phyloP scores from a whole-genome alignment of 1,140 invertebrate species.

The Daktulosphaira vitifoliae region DNA sequence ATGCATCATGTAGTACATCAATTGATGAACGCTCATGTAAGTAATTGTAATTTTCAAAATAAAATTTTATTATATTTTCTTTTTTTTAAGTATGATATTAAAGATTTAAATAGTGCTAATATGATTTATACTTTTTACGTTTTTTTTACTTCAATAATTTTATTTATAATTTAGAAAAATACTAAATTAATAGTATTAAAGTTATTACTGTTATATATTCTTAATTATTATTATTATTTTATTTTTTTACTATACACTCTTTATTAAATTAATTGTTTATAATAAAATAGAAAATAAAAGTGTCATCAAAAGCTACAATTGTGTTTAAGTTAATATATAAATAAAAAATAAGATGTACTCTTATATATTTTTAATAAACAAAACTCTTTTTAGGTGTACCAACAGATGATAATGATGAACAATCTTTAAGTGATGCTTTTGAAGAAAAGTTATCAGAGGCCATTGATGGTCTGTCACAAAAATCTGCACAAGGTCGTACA shows the following conservation, averaged over 20 bases:
- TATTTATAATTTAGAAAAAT: too few species aligned
- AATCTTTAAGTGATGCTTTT: slow-evolving; percentile 62
- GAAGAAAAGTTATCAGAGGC: slow-evolving; percentile 81
- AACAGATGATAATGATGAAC: slow-evolving; percentile 51
- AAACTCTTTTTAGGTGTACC: slow-evolving; percentile 35
- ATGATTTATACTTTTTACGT: not conserved
- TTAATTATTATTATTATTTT: too few species aligned
- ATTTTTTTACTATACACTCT: too few species aligned
- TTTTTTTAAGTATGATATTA: not conserved
- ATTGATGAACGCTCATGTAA: slow-evolving; percentile 48
- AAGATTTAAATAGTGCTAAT: not conserved
- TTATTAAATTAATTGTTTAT: too few species aligned
- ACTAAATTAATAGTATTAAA: too few species aligned
- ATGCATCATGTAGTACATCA: slow-evolving; percentile 55
- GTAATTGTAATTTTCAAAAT: slow-evolving; percentile 5
- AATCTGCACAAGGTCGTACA: slow-evolving; percentile 71
- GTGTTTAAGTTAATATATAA: too few species aligned
- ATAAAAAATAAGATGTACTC: too few species aligned
- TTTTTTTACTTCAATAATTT: not conserved
- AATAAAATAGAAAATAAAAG: too few species aligned
- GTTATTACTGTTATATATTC: too few species aligned
- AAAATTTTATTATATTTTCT: not conserved
- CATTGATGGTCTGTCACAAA: slow-evolving; percentile 75
- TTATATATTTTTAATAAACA: too few species aligned
- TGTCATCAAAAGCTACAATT: too few species aligned